phyloP scores from a whole-genome alignment of 2,888 invertebrate species.

The Tubulanus polymorphus region DNA sequence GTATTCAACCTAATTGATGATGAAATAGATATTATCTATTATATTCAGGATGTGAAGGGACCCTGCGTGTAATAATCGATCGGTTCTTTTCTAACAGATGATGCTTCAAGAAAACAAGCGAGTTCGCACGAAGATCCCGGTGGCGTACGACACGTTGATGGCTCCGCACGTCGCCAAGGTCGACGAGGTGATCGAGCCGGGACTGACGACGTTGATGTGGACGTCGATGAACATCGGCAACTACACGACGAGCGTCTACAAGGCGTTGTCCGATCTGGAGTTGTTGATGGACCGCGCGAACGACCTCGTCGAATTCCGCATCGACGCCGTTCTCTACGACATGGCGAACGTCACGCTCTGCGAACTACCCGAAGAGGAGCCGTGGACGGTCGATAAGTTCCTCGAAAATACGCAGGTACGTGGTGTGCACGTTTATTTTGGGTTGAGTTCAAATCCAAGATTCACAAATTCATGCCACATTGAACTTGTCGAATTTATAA shows the following conservation, averaged over 20 bases:
- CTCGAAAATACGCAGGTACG: constrained; percentile 75
- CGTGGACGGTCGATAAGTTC: constrained; percentile 85
- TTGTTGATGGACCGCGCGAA: constrained; percentile 59
- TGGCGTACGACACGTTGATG: constrained; percentile 85
- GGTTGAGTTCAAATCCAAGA: too few relatives aligned
- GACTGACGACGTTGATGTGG: constrained; percentile 78
- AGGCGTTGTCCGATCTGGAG: constrained; percentile 77
- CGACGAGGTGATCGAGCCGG: constrained; percentile 69
- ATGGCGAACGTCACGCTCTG: constrained; percentile 84
- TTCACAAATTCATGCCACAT: too few relatives aligned
- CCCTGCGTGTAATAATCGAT: too few relatives aligned
- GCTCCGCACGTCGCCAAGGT: constrained; percentile 81
- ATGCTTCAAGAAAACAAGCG: constrained; percentile 51
- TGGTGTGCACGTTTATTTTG: too few relatives aligned
- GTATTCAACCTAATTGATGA: too few relatives aligned
- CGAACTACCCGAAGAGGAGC: constrained; percentile 74
- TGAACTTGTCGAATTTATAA: too few relatives aligned
- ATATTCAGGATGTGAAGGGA: too few relatives aligned
- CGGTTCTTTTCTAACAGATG: constrained; percentile 36
- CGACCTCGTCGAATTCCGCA: constrained; percentile 60
- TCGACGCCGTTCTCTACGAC: constrained; percentile 77
- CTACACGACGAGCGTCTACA: constrained; percentile 66
- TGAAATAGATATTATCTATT: too few relatives aligned
- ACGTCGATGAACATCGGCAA: constrained; percentile 76
- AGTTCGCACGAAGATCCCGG: constrained; percentile 55